Conservation (phyloP, 2,888 invertebrate genomes). For the Drosophila phalerata region DNA sequence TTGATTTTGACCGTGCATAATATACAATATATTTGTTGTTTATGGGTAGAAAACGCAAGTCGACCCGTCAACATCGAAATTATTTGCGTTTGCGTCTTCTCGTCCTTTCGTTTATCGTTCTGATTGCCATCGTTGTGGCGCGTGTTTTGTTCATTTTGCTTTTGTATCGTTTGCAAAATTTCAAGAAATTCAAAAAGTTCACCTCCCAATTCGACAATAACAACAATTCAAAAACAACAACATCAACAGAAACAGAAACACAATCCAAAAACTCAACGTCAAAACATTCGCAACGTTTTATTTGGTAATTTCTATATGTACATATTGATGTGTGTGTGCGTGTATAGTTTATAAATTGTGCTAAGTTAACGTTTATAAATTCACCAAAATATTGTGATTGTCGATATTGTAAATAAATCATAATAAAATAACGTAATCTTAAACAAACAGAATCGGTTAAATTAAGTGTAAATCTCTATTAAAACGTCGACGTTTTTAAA, state of each 20-base stretch:
- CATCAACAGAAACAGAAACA: conserved; percentile 11
- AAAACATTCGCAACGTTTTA: conserved; percentile 60
- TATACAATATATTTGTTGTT: conserved; percentile 80
- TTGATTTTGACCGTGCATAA: conserved; percentile 74
- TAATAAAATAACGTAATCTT: conserved; percentile 25
- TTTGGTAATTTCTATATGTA: conserved; percentile 50
- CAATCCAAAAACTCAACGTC: conserved; percentile 47
- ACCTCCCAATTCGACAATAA: conserved; percentile 45
- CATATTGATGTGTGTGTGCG: conserved; percentile 32
- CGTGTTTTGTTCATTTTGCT: conserved; percentile 80
- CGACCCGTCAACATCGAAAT: conserved; percentile 85
- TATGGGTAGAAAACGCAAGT: conserved; percentile 86
- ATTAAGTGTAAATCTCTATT: conserved; percentile 74
- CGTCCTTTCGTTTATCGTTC: conserved; percentile 79
- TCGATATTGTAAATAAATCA: conserved; percentile 60
- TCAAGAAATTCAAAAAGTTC: conserved; percentile 72
- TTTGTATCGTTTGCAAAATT: conserved; percentile 81
- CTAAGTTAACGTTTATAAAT: conserved; percentile 45
- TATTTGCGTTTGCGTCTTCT: conserved; percentile 85
- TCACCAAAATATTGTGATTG: conserved; percentile 66
- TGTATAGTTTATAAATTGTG: conserved; percentile 42
- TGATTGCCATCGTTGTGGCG: conserved; percentile 75
- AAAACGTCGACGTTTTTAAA: conserved; percentile 78
- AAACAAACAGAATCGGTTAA: conserved; percentile 43
- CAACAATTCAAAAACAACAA: conserved; percentile 23